Base-by-base conservation (phyloP, 2,888 invertebrate genomes). In the Melinaea menophilus region DNA sequence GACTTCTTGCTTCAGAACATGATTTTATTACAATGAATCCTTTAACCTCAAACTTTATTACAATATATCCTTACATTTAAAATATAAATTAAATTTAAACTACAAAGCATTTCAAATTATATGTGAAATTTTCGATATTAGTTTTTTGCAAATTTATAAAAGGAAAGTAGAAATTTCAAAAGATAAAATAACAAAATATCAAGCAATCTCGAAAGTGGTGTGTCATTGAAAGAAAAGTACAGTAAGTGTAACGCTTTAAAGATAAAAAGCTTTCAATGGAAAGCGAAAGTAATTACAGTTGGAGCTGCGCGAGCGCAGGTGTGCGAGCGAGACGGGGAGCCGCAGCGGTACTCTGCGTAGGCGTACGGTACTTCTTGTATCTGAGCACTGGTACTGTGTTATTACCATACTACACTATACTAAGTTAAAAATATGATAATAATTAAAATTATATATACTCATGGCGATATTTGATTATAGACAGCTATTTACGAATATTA, bases 201-300 rank as follows among this genome's bases (percentile, higher is more conserved):
- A 56, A 22, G 56, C 59, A 61, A 54, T 46, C 51, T 34, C 31
- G 54, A 66, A 70, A 66, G 67, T 71, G 64, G 66, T 64, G 65
- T 68, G 64, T 65, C 58, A 77, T 61, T 56, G 70, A 73, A 73
- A 72, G 72, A 74, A 75, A 73, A 63, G 55, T 57, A 73, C 73
- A 69, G 69, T 70, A 64, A 72, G 62, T 61, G 63, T 63, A 60
- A 57, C 64, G 62, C 48, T 3, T 22, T 11, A 51, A 61, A 75
- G 75, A 78, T 72, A 79, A 80, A 80, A 81, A 77, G 76, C 79
- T 78, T 77, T 75, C 68, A 75, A 79, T 82, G 74, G 88, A 90
- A 88, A 90, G 86, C 80, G 85, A 88, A 84, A 88, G 88, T 85
- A 80, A 81, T 81, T 74, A 72, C 67, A 67, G 73, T 73, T 78